A percentile compares a stretch with the other conserved stretches of the same genome.
These are phyloP conservation scores for Drosophila busckii DNA, from an alignment of 1,140 invertebrate genomes.

Conservation along the genomic window DNA sequence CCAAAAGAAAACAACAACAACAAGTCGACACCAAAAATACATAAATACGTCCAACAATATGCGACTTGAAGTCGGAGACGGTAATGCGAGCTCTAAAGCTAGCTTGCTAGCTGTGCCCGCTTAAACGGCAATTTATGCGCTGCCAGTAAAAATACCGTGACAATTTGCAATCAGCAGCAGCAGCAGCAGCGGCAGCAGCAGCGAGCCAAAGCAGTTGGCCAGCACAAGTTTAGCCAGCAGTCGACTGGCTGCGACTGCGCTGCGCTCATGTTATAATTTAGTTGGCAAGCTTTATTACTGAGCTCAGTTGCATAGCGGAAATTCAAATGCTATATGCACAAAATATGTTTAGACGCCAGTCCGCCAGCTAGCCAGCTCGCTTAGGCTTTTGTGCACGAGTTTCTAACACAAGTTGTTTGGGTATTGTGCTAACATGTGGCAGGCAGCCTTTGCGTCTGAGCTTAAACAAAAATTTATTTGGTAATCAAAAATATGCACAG, in stretches of 20 bases:
- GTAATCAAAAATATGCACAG: slow-evolving; percentile 67
- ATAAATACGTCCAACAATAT: slow-evolving; percentile 51
- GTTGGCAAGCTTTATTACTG: slow-evolving; percentile 66
- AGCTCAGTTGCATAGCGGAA: slow-evolving; percentile 66
- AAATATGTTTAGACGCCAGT: slow-evolving; percentile 55
- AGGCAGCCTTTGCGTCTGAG: slow-evolving; percentile 14
- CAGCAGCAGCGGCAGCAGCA: slow-evolving; percentile 22
- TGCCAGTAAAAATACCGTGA: slow-evolving; percentile 74
- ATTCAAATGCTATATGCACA: slow-evolving; percentile 72
- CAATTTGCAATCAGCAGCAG: slow-evolving; percentile 69
- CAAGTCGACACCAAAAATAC: slow-evolving; percentile 26
- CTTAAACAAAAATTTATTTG: slow-evolving; percentile 51
- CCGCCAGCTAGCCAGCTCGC: not conserved
- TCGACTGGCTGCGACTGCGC: slow-evolving; percentile 3
- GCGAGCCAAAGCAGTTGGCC: too few relatives aligned
- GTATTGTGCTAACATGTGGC: slow-evolving; percentile 17
- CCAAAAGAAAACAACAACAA: slow-evolving; percentile 11
- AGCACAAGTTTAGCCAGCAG: slow-evolving; percentile 5
- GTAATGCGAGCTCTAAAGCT: slow-evolving; percentile 34
- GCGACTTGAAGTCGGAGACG: slow-evolving; percentile 17
- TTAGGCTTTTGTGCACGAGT: slow-evolving; percentile 52
- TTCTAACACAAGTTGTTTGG: slow-evolving; percentile 48
- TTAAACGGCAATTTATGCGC: slow-evolving; percentile 73
- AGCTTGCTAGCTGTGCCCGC: slow-evolving; percentile 25
- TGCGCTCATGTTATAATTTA: slow-evolving; percentile 69